A percentile compares a stretch with the other conserved stretches of the same genome.
Conservation (phyloP, 2,113 vertebrate species). For the Puffinus mauretanicus region DNA sequence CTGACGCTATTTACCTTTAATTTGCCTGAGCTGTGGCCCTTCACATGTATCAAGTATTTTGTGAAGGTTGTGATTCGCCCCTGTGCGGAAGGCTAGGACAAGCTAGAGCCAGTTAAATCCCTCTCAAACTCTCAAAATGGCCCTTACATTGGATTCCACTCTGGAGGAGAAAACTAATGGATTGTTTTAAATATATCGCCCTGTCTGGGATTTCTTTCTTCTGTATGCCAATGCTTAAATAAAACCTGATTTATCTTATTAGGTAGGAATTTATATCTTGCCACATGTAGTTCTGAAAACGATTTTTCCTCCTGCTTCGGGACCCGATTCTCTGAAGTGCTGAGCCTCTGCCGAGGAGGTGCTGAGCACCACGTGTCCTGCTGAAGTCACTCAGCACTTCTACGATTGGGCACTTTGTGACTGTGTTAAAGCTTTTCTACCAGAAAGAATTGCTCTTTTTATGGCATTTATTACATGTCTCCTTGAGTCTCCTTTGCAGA, state of each 20-base stretch:
- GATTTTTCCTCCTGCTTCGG: slow-evolving; percentile 49
- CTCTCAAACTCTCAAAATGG: background rate
- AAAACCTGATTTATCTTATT: slow-evolving; percentile 65
- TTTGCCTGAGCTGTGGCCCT: background rate
- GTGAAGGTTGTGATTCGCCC: background rate
- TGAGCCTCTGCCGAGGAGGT: background rate
- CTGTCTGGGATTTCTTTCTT: slow-evolving; percentile 52
- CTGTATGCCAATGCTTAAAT: slow-evolving; percentile 34
- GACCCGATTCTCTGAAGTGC: background rate
- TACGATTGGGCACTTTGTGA: slow-evolving; percentile 40
- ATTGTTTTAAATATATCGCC: slow-evolving; percentile 44
- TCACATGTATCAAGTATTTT: background rate
- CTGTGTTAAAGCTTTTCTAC: slow-evolving; percentile 49
- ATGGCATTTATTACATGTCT: slow-evolving; percentile 54
- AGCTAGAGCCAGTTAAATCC: background rate
- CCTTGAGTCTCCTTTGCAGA: slow-evolving; percentile 59
- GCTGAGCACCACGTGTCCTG: background rate
- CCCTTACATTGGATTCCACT: slow-evolving; percentile 17
- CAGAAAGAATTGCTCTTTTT: slow-evolving; percentile 48
- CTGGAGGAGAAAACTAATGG: slow-evolving; percentile 18
- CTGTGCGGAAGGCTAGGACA: background rate
- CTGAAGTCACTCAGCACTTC: slow-evolving; percentile 47
- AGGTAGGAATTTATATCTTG: slow-evolving; percentile 40
- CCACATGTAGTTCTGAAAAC: background rate
- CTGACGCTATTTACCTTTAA: background rate